Percentiles rank a stretch among this genome's conserved stretches.
These are phyloP conservation scores for Rhynchophorus ferrugineus DNA, from an alignment of 1,140 invertebrate genomes.

Conservation along the genomic window DNA sequence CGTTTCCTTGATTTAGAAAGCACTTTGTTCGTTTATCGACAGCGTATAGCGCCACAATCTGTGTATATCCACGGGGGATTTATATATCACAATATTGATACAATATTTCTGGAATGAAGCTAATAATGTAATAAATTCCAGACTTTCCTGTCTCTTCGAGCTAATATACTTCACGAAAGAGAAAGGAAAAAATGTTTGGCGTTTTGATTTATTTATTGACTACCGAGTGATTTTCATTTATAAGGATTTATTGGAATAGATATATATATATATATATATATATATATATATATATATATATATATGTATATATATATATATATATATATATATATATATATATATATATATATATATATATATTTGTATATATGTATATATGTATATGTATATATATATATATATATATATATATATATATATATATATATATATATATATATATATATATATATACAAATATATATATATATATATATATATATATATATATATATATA, in stretches of 20 bases:
- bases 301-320: slow-evolving; percentile 2
- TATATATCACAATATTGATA: neutral
- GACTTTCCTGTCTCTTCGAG: too few relatives aligned
- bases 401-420: slow-evolving; percentile 4
- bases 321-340: slow-evolving; percentile 2
- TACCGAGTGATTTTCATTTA: neutral
- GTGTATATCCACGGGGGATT: neutral
- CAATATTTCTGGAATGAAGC: neutral
- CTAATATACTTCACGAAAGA: too few relatives aligned
- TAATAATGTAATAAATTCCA: neutral
- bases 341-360: slow-evolving; percentile 1
- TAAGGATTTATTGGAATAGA: neutral
- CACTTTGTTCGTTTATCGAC: neutral
- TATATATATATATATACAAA: too few relatives aligned
- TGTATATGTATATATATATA: slow-evolving; percentile 1
- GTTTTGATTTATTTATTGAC: too few relatives aligned
- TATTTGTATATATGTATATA: slow-evolving; percentile 1
- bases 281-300: neutral
- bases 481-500: too few relatives aligned
- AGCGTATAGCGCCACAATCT: neutral
- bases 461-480: too few relatives aligned
- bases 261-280: neutral
- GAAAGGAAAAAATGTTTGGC: too few relatives aligned
- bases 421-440: slow-evolving; percentile 2
- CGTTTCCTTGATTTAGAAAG: neutral